Conservation (phyloP, 1,140 invertebrate genomes). For the Drosophila kanapiae region DNA sequence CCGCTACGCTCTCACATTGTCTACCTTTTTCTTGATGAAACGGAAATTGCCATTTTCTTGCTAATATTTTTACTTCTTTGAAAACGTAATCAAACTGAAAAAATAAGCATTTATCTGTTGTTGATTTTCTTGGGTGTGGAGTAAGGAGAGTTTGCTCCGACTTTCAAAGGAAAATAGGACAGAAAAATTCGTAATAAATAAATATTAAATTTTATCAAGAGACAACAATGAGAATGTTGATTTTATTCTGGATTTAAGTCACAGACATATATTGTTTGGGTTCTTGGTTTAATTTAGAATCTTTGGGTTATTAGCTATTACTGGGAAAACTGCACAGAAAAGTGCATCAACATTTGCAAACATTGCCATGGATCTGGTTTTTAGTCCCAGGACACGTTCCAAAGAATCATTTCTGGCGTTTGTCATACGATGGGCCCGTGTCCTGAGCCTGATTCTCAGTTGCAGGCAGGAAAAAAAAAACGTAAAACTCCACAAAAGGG, state of each 20-base stretch:
- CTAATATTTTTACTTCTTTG: constrained; percentile 61
- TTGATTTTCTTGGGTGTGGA: not conserved
- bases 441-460: constrained; percentile 10
- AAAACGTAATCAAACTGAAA: constrained; percentile 76
- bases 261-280: not conserved
- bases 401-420: constrained; percentile 43
- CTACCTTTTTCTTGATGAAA: constrained; percentile 48
- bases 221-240: constrained; percentile 10
- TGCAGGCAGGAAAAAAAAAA: not conserved
- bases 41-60: constrained; percentile 70
- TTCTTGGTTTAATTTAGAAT: not conserved
- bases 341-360: constrained; percentile 2
- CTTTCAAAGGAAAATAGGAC: constrained; percentile 13
- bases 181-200: not conserved
- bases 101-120: constrained; percentile 46
- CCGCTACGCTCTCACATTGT: constrained; percentile 2
- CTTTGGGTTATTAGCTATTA: not conserved
- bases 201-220: not conserved
- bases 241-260: not conserved
- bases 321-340: not conserved
- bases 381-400: constrained; percentile 25
- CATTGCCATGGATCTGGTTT: constrained; percentile 3
- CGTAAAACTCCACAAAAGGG: constrained; percentile 8
- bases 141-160: no score
- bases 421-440: constrained; percentile 34